A percentile compares a stretch with the other conserved stretches of the same genome.
Conservation (phyloP, 1,140 invertebrate species). For the Trachelipus rathkii region DNA sequence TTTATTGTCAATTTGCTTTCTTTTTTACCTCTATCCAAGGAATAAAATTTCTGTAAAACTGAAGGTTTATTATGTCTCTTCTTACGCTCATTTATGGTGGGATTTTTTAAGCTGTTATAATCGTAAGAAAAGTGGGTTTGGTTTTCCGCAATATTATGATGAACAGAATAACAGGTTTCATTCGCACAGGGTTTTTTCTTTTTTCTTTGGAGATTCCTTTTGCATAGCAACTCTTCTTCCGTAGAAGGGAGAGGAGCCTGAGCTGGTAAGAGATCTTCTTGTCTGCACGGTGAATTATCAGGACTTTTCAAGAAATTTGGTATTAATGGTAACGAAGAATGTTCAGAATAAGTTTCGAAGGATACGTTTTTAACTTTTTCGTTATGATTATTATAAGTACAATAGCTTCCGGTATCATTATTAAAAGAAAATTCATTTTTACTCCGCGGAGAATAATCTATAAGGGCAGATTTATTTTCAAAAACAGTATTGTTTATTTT, state of each 20-base stretch:
- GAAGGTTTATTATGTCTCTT: conserved; percentile 27
- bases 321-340: background rate
- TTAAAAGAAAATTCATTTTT: background rate
- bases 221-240: conserved; percentile 23
- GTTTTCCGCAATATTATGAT: conserved; percentile 2
- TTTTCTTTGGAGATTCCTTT: conserved; percentile 19
- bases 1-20: background rate
- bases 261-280: background rate
- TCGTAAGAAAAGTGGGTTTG: too few species aligned
- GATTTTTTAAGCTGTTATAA: too few species aligned
- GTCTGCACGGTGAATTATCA: background rate
- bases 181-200: conserved; percentile 37
- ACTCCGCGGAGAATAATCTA: background rate
- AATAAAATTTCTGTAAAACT: conserved; percentile 36
- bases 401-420: background rate
- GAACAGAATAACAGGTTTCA: conserved; percentile 26
- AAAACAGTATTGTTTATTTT: background rate
- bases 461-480: background rate
- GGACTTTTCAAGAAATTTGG: background rate
- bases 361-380: background rate
- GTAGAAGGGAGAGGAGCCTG: conserved; percentile 26
- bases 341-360: too few species aligned
- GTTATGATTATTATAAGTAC: background rate
- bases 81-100: conserved; percentile 22
- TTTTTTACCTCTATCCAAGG: conserved; percentile 30